These are phyloP conservation scores for Patella depressa DNA, from an alignment of 2,888 invertebrate genomes.

Conservation along the genomic window DNA sequence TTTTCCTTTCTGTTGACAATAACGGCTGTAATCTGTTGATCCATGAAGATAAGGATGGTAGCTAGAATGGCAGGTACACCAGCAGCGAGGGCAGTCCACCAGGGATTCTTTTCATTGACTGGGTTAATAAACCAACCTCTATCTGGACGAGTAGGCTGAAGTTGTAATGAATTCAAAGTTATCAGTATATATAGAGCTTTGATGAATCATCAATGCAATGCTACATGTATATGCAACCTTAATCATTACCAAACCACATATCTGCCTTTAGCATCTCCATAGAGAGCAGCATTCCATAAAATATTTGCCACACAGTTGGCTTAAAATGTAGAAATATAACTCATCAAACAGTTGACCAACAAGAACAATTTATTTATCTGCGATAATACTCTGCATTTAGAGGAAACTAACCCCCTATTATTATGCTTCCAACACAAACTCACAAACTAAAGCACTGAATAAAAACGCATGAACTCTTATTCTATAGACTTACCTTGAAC, in stretches of 20 bases:
- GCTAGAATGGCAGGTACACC: conserved; percentile 91
- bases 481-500: conserved; percentile 51
- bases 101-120: conserved; percentile 73
- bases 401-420: too few relatives aligned
- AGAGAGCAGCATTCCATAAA: too few relatives aligned
- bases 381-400: too few relatives aligned
- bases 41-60: conserved; percentile 98
- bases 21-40: conserved; percentile 99
- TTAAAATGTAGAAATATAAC: too few relatives aligned
- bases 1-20: conserved; percentile 98
- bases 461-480: too few relatives aligned
- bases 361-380: too few relatives aligned
- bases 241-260: too few relatives aligned
- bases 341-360: too few relatives aligned
- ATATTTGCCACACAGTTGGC: too few relatives aligned
- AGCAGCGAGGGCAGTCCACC: conserved; percentile 87
- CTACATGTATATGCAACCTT: neutral
- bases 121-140: conserved; percentile 67
- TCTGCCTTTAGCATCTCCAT: too few relatives aligned
- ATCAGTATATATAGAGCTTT: neutral
- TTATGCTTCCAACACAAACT: too few relatives aligned
- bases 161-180: neutral
- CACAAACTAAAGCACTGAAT: too few relatives aligned
- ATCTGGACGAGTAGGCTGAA: conserved; percentile 55
- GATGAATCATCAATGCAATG: neutral